phyloP scores from a whole-genome alignment of 2,888 invertebrate genomes.

The Caenorhabditis becei region DNA sequence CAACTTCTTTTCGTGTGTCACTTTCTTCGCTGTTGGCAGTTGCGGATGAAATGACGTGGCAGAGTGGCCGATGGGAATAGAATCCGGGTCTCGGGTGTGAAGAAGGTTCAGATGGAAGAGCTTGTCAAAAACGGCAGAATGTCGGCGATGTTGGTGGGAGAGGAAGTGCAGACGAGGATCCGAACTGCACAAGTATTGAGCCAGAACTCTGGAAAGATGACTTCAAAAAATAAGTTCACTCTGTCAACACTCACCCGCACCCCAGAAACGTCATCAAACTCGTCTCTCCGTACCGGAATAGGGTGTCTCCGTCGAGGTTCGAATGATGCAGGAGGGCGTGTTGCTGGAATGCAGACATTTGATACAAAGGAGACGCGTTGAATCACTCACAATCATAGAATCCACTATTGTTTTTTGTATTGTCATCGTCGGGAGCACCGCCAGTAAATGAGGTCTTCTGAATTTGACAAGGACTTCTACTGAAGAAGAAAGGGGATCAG shows the following conservation, averaged over 20 bases:
- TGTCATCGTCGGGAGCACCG: slow-evolving; percentile 50
- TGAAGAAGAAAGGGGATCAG: background rate
- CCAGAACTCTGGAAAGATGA: slow-evolving; percentile 45
- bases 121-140: slow-evolving; percentile 53
- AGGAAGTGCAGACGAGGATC: slow-evolving; percentile 48
- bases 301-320: slow-evolving; percentile 38
- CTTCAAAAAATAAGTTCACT: too few relatives aligned
- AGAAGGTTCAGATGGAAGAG: slow-evolving; percentile 42
- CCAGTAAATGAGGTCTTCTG: slow-evolving; percentile 40
- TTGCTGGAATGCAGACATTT: slow-evolving; percentile 33
- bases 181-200: slow-evolving; percentile 51
- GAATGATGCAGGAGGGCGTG: slow-evolving; percentile 55
- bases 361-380: background rate
- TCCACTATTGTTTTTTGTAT: slow-evolving; percentile 42
- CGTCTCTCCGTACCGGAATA: slow-evolving; percentile 49
- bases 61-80: slow-evolving; percentile 28
- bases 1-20: slow-evolving; percentile 64
- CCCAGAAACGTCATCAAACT: slow-evolving; percentile 51
- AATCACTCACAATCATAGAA: slow-evolving; percentile 39
- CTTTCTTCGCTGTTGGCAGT: slow-evolving; percentile 40
- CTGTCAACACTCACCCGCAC: slow-evolving; percentile 34
- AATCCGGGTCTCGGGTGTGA: background rate
- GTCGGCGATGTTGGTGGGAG: slow-evolving; percentile 59
- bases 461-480: slow-evolving; percentile 10
- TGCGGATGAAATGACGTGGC: slow-evolving; percentile 55